Evolutionary conservation across 2,888 invertebrate species (phyloP).

Genomic region (Limnephilus marmoratus): DNA sequence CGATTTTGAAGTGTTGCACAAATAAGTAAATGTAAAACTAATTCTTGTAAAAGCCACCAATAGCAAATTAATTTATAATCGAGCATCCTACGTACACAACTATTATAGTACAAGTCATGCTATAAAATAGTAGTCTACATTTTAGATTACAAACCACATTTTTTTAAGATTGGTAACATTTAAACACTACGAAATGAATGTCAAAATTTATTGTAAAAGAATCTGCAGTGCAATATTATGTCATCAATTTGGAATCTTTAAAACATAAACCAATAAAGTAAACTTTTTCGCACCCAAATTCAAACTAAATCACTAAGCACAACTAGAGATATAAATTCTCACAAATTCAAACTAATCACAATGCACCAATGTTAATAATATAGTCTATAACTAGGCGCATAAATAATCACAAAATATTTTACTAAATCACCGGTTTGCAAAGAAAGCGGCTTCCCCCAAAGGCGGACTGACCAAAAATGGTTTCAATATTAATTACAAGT

Average conservation of each 20-base stretch:
- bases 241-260: neutral
- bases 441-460: conserved; percentile 1
- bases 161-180: neutral
- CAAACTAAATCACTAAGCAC: neutral
- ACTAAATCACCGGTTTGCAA: neutral
- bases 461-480: conserved; percentile 25
- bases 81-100: neutral
- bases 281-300: neutral
- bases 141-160: neutral
- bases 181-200: neutral
- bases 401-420: neutral
- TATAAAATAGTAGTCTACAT: neutral
- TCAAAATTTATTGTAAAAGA: neutral
- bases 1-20: neutral
- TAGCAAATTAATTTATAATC: neutral
- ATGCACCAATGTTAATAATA: neutral
- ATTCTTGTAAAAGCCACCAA: neutral
- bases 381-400: conserved; percentile 28
- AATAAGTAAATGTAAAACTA: neutral
- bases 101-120: neutral
- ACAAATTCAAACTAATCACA: neutral
- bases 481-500: neutral
- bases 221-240: neutral
- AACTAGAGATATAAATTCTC: too few species aligned
- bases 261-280: neutral